Conservation (phyloP, 2,888 invertebrate genomes). For the Meiosimyza decipiens region DNA sequence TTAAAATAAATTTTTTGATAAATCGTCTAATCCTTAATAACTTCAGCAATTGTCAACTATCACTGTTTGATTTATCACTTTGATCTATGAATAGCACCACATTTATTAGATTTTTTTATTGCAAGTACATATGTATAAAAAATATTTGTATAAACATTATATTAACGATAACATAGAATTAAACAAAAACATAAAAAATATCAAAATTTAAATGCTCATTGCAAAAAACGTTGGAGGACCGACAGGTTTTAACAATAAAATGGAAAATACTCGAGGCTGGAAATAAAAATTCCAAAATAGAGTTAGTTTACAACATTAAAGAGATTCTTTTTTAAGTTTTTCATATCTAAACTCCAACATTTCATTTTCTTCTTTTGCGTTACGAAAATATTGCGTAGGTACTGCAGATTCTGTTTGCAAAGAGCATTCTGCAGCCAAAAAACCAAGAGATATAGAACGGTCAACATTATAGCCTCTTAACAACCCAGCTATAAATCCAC, state of each 20-base stretch:
- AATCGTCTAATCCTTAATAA: too few relatives aligned
- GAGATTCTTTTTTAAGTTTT: constrained; percentile 33
- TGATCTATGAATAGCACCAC: too few relatives aligned
- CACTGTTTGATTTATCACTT: too few relatives aligned
- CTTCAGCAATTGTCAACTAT: too few relatives aligned
- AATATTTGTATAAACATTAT: too few relatives aligned
- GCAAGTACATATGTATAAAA: too few relatives aligned
- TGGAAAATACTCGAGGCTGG: too few relatives aligned
- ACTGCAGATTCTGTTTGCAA: constrained; percentile 73
- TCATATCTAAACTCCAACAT: constrained; percentile 29
- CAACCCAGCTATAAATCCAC: constrained; percentile 76
- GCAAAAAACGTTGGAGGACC: background rate
- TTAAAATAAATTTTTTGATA: too few relatives aligned
- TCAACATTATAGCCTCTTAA: constrained; percentile 70
- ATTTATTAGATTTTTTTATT: too few relatives aligned
- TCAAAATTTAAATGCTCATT: constrained; percentile 5
- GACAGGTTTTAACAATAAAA: too few relatives aligned
- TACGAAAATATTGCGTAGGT: constrained; percentile 65
- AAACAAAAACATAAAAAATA: constrained; percentile 5
- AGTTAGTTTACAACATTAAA: constrained; percentile 20
- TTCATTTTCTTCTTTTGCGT: constrained; percentile 38
- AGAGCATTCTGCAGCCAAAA: constrained; percentile 73
- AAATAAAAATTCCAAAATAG: too few relatives aligned
- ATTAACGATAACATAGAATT: too few relatives aligned
- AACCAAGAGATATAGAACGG: constrained; percentile 72